Percentiles rank a stretch among this genome's conserved stretches.
These are phyloP conservation scores for Oeneis ivallda DNA, from an alignment of 2,888 invertebrate species.

Conservation along the genomic window DNA sequence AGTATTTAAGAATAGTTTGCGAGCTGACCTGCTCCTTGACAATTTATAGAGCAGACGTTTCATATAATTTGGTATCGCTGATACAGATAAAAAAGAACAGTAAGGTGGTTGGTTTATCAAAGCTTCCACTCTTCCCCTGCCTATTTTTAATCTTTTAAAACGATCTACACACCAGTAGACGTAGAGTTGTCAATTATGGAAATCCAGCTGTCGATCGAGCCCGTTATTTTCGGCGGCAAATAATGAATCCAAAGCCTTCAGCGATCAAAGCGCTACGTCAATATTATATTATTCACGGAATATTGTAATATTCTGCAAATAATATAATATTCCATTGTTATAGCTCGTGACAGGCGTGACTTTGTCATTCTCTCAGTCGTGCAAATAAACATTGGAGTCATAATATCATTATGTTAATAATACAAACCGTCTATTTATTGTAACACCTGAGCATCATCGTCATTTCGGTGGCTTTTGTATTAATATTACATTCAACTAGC, in stretches of 20 bases:
- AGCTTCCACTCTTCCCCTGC: not conserved
- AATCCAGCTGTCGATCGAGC: slow-evolving; percentile 35
- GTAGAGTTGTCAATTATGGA: slow-evolving; percentile 34
- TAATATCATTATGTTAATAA: not conserved
- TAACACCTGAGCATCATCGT: too few species aligned
- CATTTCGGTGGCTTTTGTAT: too few species aligned
- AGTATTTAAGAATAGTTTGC: too few species aligned
- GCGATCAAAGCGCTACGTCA: slow-evolving; percentile 35
- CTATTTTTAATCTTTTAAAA: not conserved
- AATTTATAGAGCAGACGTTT: too few species aligned
- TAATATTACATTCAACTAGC: too few species aligned
- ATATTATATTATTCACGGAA: slow-evolving; percentile 36
- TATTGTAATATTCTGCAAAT: slow-evolving; percentile 35
- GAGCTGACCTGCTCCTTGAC: too few species aligned
- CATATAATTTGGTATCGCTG: too few species aligned
- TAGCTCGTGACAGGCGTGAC: slow-evolving; percentile 33
- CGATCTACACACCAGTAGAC: not conserved
- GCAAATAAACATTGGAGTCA: slow-evolving; percentile 9
- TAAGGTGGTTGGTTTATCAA: too few species aligned
- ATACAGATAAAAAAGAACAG: too few species aligned
- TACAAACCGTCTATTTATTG: not conserved
- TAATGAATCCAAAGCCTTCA: slow-evolving; percentile 36
- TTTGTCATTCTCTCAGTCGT: slow-evolving; percentile 22
- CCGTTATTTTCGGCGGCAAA: slow-evolving; percentile 29
- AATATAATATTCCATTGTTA: slow-evolving; percentile 33